phyloP scores from a whole-genome alignment of 2,797 vertebrate species.

The Gallinago nigripennis region DNA sequence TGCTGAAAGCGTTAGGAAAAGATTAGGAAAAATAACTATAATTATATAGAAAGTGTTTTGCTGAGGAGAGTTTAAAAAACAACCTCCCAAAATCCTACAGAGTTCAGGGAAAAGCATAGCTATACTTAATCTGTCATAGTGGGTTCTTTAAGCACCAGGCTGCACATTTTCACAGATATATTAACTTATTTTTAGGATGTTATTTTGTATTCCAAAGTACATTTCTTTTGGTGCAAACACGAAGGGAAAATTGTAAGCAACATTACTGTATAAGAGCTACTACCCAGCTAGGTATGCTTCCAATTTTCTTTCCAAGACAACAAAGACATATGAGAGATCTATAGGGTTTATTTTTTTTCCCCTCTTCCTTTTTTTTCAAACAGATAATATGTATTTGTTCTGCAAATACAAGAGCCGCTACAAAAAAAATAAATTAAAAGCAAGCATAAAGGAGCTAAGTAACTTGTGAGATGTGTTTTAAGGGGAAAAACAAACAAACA shows the following conservation, averaged over 20 bases:
- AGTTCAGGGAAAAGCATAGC: neutral
- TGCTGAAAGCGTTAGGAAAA: neutral
- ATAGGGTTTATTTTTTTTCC: neutral
- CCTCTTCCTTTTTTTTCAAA: neutral
- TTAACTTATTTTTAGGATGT: neutral
- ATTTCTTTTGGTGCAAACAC: neutral
- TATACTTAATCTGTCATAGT: neutral
- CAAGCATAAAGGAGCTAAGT: neutral
- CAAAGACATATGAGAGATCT: neutral
- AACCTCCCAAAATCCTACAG: accelerated
- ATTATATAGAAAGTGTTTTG: neutral
- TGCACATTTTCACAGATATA: neutral
- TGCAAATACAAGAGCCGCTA: neutral
- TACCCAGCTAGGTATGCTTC: neutral
- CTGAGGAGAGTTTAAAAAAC: neutral
- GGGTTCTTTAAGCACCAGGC: neutral
- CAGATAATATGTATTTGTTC: neutral
- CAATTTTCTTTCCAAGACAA: neutral
- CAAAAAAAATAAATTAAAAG: neutral
- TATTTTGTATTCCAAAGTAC: neutral
- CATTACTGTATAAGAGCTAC: neutral
- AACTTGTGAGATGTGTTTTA: neutral
- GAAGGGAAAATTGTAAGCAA: neutral
- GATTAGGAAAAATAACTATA: neutral
- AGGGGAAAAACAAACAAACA: neutral